Base-by-base conservation (phyloP, 2,113 vertebrate genomes). In the Corydoras maculifer region DNA sequence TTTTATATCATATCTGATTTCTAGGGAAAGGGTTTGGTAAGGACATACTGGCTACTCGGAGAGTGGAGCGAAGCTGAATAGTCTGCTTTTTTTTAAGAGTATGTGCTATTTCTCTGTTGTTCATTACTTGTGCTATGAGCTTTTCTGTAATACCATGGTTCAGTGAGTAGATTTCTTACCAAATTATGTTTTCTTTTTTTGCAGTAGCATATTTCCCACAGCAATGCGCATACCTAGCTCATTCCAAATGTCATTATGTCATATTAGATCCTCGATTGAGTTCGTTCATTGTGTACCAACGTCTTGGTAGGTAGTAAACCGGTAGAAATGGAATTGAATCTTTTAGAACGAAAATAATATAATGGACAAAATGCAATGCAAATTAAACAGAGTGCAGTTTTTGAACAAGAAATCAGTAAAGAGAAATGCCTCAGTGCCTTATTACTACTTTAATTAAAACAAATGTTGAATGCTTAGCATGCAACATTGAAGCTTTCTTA, bases 1-100 rank as follows among this genome's bases (percentile, higher is more conserved):
- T n/a, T 18, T 55, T 58, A 58, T 5, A 58, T 35, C 73, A 9
- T 14, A 5, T 68, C 55, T 60, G 9, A 58, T 32, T 69, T 65
- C 18, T 68, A 82, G 78, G 78, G 82, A 48, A 82, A 84, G 13
- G 74, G 77, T 18, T 69, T 75, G 32, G 51, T 82, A 60, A 75
- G 71, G 71, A 84, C 80, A 43, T 84, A 69, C 68, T 82, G 79
- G 80, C 80, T 84, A 74, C 77, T 79, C 43, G 77, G 76, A 75
- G 80, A 82, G 67, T 58, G 74, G 80, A 82, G 67, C 61, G 74
- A 32, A n/a, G 29, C 15, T 75, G 51, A 82, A 58, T 29, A 62
- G 30, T 8, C 31, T 18, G 25, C 18, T 60, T n/a, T 35, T 75
- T 31, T 50, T 8, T 14, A 53, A 14, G 51, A 10, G 51, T 12